phyloP scores from a whole-genome alignment of 2,113 vertebrate genomes.

The Leptocoma aspasia region DNA sequence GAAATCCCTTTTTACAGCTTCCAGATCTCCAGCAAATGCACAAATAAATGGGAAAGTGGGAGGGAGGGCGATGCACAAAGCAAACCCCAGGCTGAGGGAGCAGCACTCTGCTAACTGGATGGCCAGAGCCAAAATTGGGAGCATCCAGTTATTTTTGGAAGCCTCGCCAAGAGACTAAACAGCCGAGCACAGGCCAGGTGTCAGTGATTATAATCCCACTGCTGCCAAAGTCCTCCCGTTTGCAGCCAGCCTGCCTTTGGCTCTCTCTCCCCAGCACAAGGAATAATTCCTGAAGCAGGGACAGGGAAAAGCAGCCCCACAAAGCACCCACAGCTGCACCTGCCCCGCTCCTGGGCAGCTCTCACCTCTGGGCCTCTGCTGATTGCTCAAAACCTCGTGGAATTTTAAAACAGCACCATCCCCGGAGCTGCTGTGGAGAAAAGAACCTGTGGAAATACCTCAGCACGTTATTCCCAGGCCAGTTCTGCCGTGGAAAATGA shows the following conservation, averaged over 20 bases:
- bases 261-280: not conserved
- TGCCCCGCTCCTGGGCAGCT: not conserved
- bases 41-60: not conserved
- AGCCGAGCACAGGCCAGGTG: constrained; percentile 30
- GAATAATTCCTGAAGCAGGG: not conserved
- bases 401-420: accelerated
- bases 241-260: not conserved
- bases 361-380: accelerated
- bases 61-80: not conserved
- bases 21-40: not conserved
- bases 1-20: not conserved
- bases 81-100: not conserved
- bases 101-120: not conserved
- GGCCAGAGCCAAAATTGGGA: constrained; percentile 17
- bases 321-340: not conserved
- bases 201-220: constrained; percentile 16
- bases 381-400: accelerated
- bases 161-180: constrained; percentile 28
- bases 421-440: not conserved
- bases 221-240: constrained; percentile 9
- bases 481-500: not conserved
- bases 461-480: not conserved
- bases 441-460: not conserved
- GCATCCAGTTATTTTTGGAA: constrained; percentile 13
- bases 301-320: not conserved